Evolutionary conservation across 2,113 vertebrate genomes (phyloP).

Genomic region (Indri indri): DNA sequence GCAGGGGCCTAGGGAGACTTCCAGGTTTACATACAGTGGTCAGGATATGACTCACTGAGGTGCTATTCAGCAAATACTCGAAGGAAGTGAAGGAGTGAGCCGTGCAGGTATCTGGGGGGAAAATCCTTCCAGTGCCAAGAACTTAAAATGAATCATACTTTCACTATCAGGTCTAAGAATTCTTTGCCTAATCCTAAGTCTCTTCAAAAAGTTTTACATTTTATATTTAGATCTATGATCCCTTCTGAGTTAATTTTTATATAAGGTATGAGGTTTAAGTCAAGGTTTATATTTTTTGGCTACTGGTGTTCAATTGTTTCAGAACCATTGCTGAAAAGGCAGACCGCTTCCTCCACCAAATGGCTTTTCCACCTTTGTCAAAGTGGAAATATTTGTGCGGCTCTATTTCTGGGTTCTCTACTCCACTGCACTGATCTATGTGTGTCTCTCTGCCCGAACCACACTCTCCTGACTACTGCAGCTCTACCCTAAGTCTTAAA

Average conservation of each 20-base stretch:
- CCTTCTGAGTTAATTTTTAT: background rate
- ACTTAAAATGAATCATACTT: background rate
- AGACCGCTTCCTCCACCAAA: background rate
- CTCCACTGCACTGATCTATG: background rate
- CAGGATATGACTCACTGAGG: background rate
- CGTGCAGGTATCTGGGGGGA: background rate
- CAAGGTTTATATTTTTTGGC: background rate
- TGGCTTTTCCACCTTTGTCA: background rate
- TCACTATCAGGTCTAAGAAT: background rate
- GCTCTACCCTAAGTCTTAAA: background rate
- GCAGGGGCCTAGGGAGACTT: background rate
- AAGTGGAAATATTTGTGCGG: background rate
- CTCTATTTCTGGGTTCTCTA: background rate
- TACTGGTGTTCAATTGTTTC: background rate
- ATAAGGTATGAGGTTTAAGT: background rate
- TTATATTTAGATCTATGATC: background rate
- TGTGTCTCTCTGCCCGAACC: background rate
- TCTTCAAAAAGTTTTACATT: background rate
- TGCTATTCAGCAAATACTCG: background rate
- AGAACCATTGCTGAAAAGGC: background rate
- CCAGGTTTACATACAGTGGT: background rate
- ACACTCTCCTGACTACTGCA: background rate
- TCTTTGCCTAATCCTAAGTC: background rate
- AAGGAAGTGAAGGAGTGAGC: background rate
- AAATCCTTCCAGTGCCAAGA: background rate